phyloP scores from a whole-genome alignment of 2,888 invertebrate genomes.

The Nesidiocoris tenuis region DNA sequence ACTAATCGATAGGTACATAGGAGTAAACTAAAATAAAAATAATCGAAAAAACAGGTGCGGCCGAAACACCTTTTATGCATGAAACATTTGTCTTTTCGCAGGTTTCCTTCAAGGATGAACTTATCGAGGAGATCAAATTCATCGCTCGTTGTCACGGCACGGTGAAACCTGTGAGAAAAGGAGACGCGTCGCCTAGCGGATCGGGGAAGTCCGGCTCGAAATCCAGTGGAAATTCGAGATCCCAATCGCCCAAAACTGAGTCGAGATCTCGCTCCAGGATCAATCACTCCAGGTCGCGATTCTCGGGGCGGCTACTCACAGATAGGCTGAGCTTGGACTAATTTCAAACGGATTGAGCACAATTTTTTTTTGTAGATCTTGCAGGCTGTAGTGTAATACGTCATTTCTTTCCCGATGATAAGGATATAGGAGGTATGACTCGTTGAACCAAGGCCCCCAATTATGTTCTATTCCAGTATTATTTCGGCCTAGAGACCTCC shows the following conservation, averaged over 20 bases:
- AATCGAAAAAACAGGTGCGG: too few relatives aligned
- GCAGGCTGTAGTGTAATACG: too few relatives aligned
- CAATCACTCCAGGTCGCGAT: neutral
- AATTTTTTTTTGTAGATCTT: too few relatives aligned
- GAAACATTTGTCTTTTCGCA: constrained; percentile 56
- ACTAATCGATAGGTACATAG: too few relatives aligned
- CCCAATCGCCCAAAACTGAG: neutral
- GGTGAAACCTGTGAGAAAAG: constrained; percentile 62
- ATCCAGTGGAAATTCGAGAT: neutral
- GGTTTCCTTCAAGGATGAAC: constrained; percentile 65
- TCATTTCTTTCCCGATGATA: too few relatives aligned
- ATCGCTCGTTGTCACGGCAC: constrained; percentile 69
- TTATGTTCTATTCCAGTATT: too few relatives aligned
- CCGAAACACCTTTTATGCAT: too few relatives aligned
- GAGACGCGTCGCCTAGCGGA: neutral
- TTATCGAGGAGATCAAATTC: constrained; percentile 71
- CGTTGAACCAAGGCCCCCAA: too few relatives aligned
- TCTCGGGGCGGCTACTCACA: constrained; percentile 1
- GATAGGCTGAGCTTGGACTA: constrained; percentile 22
- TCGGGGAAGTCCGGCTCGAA: constrained; percentile 9
- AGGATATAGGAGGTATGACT: too few relatives aligned
- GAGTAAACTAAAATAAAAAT: too few relatives aligned
- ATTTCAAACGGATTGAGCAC: too few relatives aligned
- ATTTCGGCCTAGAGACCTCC: too few relatives aligned
- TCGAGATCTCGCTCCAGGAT: neutral